Conservation (phyloP, 1,140 invertebrate species). For the Mesaphorura yosii region DNA sequence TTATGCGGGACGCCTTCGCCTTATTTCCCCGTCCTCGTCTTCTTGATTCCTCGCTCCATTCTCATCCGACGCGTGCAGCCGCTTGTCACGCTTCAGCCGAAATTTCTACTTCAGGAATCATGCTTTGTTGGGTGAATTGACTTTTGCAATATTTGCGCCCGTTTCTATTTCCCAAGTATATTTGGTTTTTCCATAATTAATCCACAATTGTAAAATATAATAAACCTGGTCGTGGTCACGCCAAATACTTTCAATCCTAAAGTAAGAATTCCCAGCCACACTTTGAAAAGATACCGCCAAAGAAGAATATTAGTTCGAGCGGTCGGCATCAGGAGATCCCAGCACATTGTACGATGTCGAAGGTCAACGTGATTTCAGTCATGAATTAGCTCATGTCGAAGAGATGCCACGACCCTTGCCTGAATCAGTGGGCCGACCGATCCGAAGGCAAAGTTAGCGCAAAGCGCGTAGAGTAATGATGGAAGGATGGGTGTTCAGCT, state of each 20-base stretch:
- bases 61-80: neutral
- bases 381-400: neutral
- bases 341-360: neutral
- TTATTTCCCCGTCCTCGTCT: neutral
- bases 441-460: no score
- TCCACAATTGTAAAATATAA: no score
- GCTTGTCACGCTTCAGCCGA: neutral
- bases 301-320: neutral
- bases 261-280: no score
- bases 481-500: neutral
- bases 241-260: no score
- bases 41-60: neutral
- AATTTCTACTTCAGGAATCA: neutral
- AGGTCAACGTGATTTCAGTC: neutral
- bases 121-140: neutral
- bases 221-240: no score
- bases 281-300: no score
- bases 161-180: neutral
- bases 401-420: no score
- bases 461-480: neutral
- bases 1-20: slow-evolving; percentile 25
- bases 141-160: neutral
- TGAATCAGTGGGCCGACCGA: no score
- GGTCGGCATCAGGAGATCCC: neutral
- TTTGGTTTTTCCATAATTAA: no score